Conservation (phyloP, 2,797 vertebrate species). For the Ciconia nigra region DNA sequence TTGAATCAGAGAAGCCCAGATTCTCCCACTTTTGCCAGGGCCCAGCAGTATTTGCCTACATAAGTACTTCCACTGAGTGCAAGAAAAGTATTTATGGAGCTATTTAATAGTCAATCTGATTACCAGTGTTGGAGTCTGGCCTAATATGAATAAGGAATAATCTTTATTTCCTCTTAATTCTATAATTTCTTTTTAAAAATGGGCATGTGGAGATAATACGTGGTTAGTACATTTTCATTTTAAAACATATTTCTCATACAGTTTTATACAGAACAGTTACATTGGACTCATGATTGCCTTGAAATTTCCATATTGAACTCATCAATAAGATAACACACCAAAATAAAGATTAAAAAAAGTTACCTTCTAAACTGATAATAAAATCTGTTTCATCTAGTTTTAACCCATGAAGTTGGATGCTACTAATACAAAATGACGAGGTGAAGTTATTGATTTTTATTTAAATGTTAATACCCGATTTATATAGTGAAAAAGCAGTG, state of each 20-base stretch:
- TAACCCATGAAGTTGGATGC: neutral
- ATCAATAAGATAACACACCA: neutral
- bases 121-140: neutral
- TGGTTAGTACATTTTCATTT: neutral
- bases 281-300: neutral
- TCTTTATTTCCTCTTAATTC: conserved; percentile 25
- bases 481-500: neutral
- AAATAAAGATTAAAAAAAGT: neutral
- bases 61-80: neutral
- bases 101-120: neutral
- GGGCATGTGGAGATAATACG: neutral
- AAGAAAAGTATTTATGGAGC: neutral
- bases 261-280: neutral
- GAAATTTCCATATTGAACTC: neutral
- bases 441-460: neutral
- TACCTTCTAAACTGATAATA: neutral
- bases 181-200: neutral
- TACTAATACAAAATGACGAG: neutral
- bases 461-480: neutral
- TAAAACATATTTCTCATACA: neutral
- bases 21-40: neutral
- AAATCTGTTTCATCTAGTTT: neutral
- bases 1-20: neutral
- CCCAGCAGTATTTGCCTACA: neutral
- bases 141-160: neutral